A percentile compares a stretch with the other conserved stretches of the same genome.
phyloP scores from a whole-genome alignment of 2,113 vertebrate species.

The Ceyx melanurus region DNA sequence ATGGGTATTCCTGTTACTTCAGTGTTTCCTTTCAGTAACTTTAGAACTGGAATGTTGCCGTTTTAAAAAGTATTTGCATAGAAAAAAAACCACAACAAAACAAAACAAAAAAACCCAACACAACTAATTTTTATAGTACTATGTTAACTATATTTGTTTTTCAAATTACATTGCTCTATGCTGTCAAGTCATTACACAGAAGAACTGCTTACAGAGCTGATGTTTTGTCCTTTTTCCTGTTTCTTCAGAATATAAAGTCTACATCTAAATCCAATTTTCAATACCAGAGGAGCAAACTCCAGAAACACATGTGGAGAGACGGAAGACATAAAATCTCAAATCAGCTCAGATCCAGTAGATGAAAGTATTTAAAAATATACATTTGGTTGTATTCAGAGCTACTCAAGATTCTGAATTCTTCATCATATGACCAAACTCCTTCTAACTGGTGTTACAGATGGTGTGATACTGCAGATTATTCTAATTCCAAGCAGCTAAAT shows the following conservation, averaged over 20 bases:
- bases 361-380: constrained; percentile 26
- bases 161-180: background rate
- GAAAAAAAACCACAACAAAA: background rate
- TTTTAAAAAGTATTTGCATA: background rate
- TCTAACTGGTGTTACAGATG: constrained; percentile 34
- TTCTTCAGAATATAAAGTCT: background rate
- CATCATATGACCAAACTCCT: constrained; percentile 11
- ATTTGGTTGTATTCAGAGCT: background rate
- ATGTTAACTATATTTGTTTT: background rate
- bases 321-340: background rate
- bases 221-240: background rate
- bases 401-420: constrained; percentile 34
- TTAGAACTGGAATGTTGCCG: background rate
- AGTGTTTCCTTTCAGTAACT: background rate
- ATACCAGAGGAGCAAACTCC: background rate
- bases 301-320: background rate
- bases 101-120: too few species aligned
- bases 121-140: background rate
- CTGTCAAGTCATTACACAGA: background rate
- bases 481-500: constrained; percentile 44
- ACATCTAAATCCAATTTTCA: background rate
- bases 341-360: background rate
- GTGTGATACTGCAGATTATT: constrained; percentile 47
- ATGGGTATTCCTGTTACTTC: background rate
- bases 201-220: background rate